Percentiles rank a stretch among this genome's conserved stretches.
phyloP scores from a whole-genome alignment of 2,113 vertebrate genomes.

The Phasianus colchicus region DNA sequence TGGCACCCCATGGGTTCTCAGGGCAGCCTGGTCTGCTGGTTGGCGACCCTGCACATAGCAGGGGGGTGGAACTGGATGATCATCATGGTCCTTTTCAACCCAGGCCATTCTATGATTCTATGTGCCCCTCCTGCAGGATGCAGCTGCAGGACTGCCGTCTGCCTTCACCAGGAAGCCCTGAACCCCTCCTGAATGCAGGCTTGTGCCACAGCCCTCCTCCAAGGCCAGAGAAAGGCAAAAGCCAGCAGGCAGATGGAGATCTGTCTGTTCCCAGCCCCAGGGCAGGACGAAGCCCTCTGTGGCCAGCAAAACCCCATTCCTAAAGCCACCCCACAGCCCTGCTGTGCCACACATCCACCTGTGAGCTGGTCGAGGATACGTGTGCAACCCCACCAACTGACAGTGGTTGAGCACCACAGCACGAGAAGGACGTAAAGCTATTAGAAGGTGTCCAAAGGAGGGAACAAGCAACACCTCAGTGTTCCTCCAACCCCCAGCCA shows the following conservation, averaged over 20 bases:
- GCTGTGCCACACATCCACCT: not conserved
- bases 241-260: not conserved
- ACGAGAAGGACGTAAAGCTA: too few species aligned
- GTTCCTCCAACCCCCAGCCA: not conserved
- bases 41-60: too few species aligned
- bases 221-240: not conserved
- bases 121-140: not conserved
- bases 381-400: not conserved
- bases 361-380: not conserved
- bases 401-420: too few species aligned
- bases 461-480: fast-evolving
- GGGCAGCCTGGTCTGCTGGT: too few species aligned
- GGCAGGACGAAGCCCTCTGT: not conserved
- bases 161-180: not conserved
- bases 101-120: too few species aligned
- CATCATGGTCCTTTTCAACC: too few species aligned
- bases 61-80: too few species aligned
- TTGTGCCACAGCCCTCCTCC: not conserved
- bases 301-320: not conserved
- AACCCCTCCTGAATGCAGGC: fast-evolving
- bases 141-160: fast-evolving
- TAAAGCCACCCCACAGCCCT: not conserved
- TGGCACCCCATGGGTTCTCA: too few species aligned
- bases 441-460: too few species aligned
- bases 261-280: not conserved